Percentiles rank a stretch among this genome's conserved stretches.
phyloP scores from a whole-genome alignment of 2,113 vertebrate species.

The Eubucco bourcierii region DNA sequence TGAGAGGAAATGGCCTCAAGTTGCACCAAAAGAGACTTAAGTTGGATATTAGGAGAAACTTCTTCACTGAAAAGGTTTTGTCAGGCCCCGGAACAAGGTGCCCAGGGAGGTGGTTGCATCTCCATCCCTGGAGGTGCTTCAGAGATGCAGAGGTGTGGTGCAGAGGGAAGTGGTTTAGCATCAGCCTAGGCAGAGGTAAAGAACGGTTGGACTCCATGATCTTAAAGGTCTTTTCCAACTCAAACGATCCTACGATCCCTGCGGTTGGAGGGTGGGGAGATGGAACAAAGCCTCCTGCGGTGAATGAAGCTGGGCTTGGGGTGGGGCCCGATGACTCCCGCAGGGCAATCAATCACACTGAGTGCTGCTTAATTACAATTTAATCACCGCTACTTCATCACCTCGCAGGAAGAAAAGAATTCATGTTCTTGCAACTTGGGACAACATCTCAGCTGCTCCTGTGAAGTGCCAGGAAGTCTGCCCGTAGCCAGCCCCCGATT shows the following conservation, averaged over 20 bases:
- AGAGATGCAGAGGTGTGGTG: too few relatives aligned
- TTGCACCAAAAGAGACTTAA: too few relatives aligned
- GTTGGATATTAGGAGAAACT: too few relatives aligned
- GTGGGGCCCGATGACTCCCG: neutral
- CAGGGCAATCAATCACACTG: neutral
- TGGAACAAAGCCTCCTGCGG: accelerated
- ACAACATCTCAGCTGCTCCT: accelerated
- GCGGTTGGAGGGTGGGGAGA: neutral
- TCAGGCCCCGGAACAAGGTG: too few relatives aligned
- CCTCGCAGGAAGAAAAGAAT: conserved; percentile 14
- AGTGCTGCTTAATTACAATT: neutral
- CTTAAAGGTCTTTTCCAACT: too few relatives aligned
- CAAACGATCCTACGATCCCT: neutral
- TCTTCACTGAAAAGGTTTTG: too few relatives aligned
- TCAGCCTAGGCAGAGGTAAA: too few relatives aligned
- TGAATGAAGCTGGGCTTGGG: neutral
- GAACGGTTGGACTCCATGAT: too few relatives aligned
- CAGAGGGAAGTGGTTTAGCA: too few relatives aligned
- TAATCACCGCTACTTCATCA: conserved; percentile 28
- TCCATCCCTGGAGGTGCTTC: too few relatives aligned
- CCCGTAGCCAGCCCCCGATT: neutral
- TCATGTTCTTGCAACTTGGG: neutral
- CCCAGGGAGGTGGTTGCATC: too few relatives aligned
- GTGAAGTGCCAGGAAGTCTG: accelerated
- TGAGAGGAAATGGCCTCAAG: too few relatives aligned